Evolutionary conservation across 2,888 invertebrate species (phyloP).

Genomic region (Brenthis hecate): DNA sequence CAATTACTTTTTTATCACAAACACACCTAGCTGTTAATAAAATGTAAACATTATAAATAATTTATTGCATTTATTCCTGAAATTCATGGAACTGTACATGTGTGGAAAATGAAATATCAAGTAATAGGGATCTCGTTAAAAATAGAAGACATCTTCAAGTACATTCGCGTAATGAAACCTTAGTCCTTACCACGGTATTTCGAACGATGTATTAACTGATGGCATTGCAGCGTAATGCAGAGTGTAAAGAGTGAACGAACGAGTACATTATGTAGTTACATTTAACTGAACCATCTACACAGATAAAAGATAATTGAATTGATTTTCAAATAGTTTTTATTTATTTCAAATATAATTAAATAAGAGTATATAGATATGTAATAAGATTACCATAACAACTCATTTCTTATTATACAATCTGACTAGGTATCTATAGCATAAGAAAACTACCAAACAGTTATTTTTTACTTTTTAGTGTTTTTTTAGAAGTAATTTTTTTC

Average conservation of each 20-base stretch:
- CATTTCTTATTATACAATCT: too few species aligned
- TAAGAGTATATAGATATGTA: too few species aligned
- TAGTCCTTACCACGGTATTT: not conserved
- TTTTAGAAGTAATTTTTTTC: too few species aligned
- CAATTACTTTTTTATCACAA: too few species aligned
- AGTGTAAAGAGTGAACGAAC: conserved; percentile 8
- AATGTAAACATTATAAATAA: too few species aligned
- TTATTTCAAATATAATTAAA: too few species aligned
- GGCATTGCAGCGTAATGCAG: conserved; percentile 9
- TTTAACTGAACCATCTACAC: not conserved
- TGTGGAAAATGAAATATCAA: not conserved
- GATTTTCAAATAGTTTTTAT: not conserved
- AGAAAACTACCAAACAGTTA: too few species aligned
- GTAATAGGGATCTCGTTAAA: conserved; percentile 1
- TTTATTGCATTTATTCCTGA: too few species aligned
- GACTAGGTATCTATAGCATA: too few species aligned
- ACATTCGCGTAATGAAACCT: conserved; percentile 18
- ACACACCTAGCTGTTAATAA: too few species aligned
- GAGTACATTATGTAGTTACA: not conserved
- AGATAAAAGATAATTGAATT: not conserved
- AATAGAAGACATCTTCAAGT: conserved; percentile 3
- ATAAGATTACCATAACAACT: too few species aligned
- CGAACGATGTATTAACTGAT: conserved; percentile 8
- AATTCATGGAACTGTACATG: not conserved
- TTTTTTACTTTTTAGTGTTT: too few species aligned